These are phyloP conservation scores for Sturmia bella DNA, from an alignment of 2,888 invertebrate genomes.

Conservation along the genomic window DNA sequence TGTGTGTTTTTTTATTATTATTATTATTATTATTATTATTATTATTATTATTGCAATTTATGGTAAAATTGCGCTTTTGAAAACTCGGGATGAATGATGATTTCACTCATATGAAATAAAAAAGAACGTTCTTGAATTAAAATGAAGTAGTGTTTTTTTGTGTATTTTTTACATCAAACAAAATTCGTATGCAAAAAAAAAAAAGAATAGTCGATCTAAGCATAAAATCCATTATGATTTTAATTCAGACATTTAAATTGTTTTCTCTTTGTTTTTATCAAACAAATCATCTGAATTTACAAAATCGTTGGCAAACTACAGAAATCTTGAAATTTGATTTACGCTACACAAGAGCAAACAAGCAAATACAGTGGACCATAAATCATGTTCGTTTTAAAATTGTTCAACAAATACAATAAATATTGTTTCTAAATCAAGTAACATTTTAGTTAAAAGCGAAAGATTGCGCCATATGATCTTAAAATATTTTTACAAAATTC, in stretches of 20 bases:
- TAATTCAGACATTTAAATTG: conserved; percentile 3
- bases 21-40: conserved; percentile 16
- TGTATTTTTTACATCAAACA: neutral
- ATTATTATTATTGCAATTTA: conserved; percentile 27
- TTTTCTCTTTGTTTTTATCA: neutral
- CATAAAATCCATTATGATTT: conserved; percentile 8
- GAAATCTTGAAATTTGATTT: neutral
- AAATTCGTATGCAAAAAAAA: too few relatives aligned
- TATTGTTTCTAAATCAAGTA: too few relatives aligned
- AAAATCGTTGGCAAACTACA: conserved; percentile 29
- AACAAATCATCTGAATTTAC: conserved; percentile 11
- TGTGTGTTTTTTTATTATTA: neutral
- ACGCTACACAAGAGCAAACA: conserved; percentile 10
- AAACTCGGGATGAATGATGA: conserved; percentile 51
- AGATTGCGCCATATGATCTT: too few relatives aligned
- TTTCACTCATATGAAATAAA: too few relatives aligned
- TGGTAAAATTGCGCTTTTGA: conserved; percentile 51
- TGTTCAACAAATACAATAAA: too few relatives aligned
- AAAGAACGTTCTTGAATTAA: conserved; percentile 16
- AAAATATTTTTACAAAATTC: too few relatives aligned
- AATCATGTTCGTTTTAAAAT: neutral
- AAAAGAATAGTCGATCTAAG: neutral
- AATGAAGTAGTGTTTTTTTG: conserved; percentile 14
- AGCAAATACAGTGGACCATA: conserved; percentile 15
- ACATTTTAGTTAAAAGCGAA: too few relatives aligned